A percentile compares a stretch with the other conserved stretches of the same genome.
Conservation (phyloP, 2,113 vertebrate genomes). For the Crotalus horridus region DNA sequence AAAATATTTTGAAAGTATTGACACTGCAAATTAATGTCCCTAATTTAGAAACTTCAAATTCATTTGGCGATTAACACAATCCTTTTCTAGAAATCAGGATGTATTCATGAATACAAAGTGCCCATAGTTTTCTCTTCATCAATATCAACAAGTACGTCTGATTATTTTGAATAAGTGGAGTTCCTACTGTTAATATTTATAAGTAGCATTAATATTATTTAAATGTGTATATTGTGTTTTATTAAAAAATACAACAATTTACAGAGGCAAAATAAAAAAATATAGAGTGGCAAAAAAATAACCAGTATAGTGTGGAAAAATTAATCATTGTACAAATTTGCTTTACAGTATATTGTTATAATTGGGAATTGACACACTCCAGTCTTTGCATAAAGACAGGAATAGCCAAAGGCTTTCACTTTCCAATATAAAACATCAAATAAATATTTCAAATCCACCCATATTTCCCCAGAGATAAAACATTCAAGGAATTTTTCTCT, state of each 20-base stretch:
- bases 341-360: neutral
- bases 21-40: neutral
- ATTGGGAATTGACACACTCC: neutral
- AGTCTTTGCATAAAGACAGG: neutral
- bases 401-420: neutral
- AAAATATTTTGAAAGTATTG: neutral
- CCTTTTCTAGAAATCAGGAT: neutral
- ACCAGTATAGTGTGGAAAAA: neutral
- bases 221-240: neutral
- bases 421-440: neutral
- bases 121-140: neutral
- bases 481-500: neutral
- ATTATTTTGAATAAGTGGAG: neutral
- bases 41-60: neutral
- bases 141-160: neutral
- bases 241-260: neutral
- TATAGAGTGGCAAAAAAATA: neutral
- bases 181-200: neutral
- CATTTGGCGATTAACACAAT: neutral
- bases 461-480: neutral
- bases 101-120: neutral
- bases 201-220: neutral
- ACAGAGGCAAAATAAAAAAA: neutral
- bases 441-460: neutral
- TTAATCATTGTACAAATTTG: neutral